Evolutionary conservation across 2,888 invertebrate genomes (phyloP), one percentile per base, ranked within the genome.

Genomic region (Brassicogethes aeneus): DNA sequence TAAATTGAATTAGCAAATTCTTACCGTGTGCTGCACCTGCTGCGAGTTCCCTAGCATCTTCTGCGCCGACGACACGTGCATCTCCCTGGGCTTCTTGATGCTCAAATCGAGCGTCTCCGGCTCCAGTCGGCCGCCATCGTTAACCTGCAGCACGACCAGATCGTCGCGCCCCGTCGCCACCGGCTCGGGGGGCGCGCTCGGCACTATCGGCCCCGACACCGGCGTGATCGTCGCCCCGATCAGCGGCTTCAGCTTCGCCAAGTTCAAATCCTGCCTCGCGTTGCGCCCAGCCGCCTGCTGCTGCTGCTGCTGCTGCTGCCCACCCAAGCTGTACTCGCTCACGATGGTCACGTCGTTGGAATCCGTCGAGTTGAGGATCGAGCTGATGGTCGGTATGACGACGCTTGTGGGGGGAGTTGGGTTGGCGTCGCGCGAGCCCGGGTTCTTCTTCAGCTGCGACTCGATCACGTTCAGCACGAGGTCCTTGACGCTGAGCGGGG

Each of bases 391-490:
- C 0, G 77, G 76, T 3, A 75, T 69, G 40, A 70, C 70, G 17
- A 71, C 70, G 31, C 56, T 57, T 2, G 69, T 63, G 8, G 59
- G 55, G 32, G 55, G 43, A 45, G 40, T 51, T 55, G 2, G 32
- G 39, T 34, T 47, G 50, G 14, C 44, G 38, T 69, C 70, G 16
- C 71, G 70, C 12, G 60, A 58, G 2, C 77, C 74, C 44, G 75
- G 71, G 46, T 79, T 79, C 60, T 85, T 83, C 66, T 78, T 79
- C 37, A 90, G 67, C 50, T 83, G 82, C 62, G 82, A 78, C 66
- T 90, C 90, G 45, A 91, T 91, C 42, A 90, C 83, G 55, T 85
- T 85, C 51, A 82, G 74, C 63, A 91, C 82, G 41, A 89, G 77
- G 64, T 90, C 90, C 51, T 86, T 80, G 14, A 90, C 85, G 38